Base-by-base conservation (phyloP, 2,888 invertebrate genomes). In the Andrena dorsata region DNA sequence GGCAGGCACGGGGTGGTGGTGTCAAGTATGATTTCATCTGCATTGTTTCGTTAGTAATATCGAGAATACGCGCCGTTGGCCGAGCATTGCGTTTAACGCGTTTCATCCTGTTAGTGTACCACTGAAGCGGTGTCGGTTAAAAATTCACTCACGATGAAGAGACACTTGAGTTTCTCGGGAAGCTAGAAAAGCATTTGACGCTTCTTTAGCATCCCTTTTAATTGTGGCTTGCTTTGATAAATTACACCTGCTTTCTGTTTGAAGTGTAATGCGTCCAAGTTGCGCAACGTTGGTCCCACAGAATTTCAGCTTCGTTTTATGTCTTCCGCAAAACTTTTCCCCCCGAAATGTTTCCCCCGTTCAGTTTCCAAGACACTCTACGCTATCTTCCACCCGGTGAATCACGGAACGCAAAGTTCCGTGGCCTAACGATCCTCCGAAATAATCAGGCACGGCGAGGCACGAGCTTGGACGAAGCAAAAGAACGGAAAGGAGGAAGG, bases 401-500 rank as follows among this genome's bases (percentile, higher is more conserved):
- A 69, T 77, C 77, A 65, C 65, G 53, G 20, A 47, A 64, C 65
- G 51, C 49, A 26, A 16, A 41, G 32, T 63, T 69, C 26, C 8
- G 41, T 32, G 77, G 66, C 32, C 28, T 77, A 78, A 80, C 66
- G 71, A 80, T 66, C 47, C 20, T 1, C 41, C 20, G 16, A 70
- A 20, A 64, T 79, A 64, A 76, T 70, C 69, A 64, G 47, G 61
- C 13, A 26, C n/a, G 10, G 58, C 41, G 16, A 8, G 6, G 58
- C 61, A 49, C 2, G n/a, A n/a, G n/a, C 8, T 28, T 23, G 58
- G 16, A 16, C 26, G 10, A n/a, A 30, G 23, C 23, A n/a, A 58
- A 26, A 26, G 10, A 20, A 35, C 32, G 20, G 13, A 2, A 64
- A n/a, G 30, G 20, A 73, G 30, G 20, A 20, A 53, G n/a, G 10